Base-by-base conservation (phyloP, 2,113 vertebrate genomes). In the Nematolebias whitei region DNA sequence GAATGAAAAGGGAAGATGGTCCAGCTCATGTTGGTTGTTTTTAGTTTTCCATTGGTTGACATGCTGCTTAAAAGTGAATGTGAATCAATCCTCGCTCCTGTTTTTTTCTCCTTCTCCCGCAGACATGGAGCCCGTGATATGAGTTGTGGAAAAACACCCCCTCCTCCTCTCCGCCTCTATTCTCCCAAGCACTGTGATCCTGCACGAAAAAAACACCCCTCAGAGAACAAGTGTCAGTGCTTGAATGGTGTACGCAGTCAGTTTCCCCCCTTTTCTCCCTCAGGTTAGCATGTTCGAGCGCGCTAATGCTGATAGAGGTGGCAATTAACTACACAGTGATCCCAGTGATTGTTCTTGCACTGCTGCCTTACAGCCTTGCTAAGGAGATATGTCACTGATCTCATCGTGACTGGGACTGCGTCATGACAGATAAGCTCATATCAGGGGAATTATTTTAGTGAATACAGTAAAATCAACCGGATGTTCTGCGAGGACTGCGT, bases 291-390 rank as follows among this genome's bases (percentile, higher is more conserved):
- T 77, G 80, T 77, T 80, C 32, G 58, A 74, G 55, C 70, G 78
- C 63, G 72, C 75, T 88, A 79, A 85, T 86, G 79, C 79, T 82
- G 83, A 88, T 85, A 70, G 84, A 83, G 72, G 82, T 78, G 82
- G 85, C 79, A 69, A 84, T 86, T 87, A 85, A 85, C 49, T 55
- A 71, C 63, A 69, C 75, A 79, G 61, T 79, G 83, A 88, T 84
- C 80, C 84, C 74, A 87, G 70, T 63, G 72, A 80, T 70, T 77
- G 24, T 12, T 45, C 71, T 73, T 51, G 70, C 66, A 49, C 48
- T 23, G 58, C 67, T 16, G 75, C 74, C 74, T 78, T 57, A 63
- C 54, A 76, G 79, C 68, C 70, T 59, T 0, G 26, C 71, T 80
- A 68, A 85, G 76, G 69, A 74, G 63, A 83, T 80, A 76, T 84